Base-by-base conservation (phyloP, 2,113 vertebrate genomes). In the Neodontobutis hainanensis region DNA sequence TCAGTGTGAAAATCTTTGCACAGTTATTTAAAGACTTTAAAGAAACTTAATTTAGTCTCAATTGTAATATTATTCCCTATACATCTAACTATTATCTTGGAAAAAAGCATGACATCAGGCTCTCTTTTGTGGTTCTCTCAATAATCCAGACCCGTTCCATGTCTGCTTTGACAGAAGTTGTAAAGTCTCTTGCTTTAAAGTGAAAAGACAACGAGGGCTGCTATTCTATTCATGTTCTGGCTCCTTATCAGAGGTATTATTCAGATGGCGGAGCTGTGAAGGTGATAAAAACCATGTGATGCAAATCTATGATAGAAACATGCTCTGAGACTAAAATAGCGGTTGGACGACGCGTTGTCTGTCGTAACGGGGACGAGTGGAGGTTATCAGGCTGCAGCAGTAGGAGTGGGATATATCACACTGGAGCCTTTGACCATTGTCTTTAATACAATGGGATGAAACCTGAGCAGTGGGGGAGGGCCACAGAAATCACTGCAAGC, bases 331-430 rank as follows among this genome's bases (percentile, higher is more conserved):
- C 62, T 46, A 6, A 56, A 73, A 70, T 53, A 82, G 64, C 65
- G 5, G 4, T 5, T 8, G 34, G 0, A 43, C 0, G 2, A 16
- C n/a, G 44, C 44, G 52, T 32, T 3, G 38, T 1, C 0, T 46
- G 60, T 5, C 15, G 0, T 57, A 34, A 59, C 27, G 16, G 2
- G 57, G 55, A 77, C 65, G 57, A 36, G 19, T 40, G 14, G 70
- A 82, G 80, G 82, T 83, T 85, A 78, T 85, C 82, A 11, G 80
- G 70, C 70, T 53, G 6, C 73, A 52, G 73, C 80, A 80, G 80
- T 57, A 12, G 70, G 36, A 60, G 53, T 1, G 3, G 40, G 38
- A 58, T 79, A 40, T 81, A 83, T 85, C 85, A 79, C 53, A 27
- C 60, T 5, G 7, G 27, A 5, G 0, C 60, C 55, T 51, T 61